These are phyloP conservation scores for Anticlea derivata DNA, from an alignment of 2,888 invertebrate genomes.

Conservation along the genomic window DNA sequence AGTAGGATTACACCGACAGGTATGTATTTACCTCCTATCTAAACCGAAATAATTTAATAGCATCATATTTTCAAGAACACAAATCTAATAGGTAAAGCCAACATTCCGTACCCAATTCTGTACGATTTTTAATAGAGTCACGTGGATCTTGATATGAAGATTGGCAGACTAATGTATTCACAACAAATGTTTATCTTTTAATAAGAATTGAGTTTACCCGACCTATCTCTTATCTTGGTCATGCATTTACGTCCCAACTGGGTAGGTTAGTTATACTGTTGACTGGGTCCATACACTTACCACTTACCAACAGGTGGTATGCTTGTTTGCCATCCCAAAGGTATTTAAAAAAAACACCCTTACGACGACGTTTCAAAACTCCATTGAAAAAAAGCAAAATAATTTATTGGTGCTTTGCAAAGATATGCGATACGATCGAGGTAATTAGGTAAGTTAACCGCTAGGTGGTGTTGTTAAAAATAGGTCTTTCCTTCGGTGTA, in stretches of 20 bases:
- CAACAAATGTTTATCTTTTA: conserved; percentile 25
- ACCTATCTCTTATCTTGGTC: conserved; percentile 11
- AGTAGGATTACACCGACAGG: too few species aligned
- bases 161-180: conserved; percentile 13
- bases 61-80: conserved; percentile 3
- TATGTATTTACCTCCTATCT: too few species aligned
- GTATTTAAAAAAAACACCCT: too few species aligned
- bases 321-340: too few species aligned
- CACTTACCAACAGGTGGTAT: too few species aligned
- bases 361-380: too few species aligned
- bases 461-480: too few species aligned
- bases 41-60: too few species aligned
- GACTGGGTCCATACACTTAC: background rate
- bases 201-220: conserved; percentile 7
- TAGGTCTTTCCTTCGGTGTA: background rate
- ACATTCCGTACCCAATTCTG: conserved; percentile 2
- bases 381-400: too few species aligned
- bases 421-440: too few species aligned
- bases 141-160: conserved; percentile 32
- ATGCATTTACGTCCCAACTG: conserved; percentile 6
- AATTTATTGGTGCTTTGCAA: too few species aligned
- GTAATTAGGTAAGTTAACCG: too few species aligned
- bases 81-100: background rate
- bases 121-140: conserved; percentile 24
- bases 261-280: background rate